A percentile compares a stretch with the other conserved stretches of the same genome.
These are phyloP conservation scores for Chironomus riparius DNA, from an alignment of 2,888 invertebrate species.

Conservation along the genomic window DNA sequence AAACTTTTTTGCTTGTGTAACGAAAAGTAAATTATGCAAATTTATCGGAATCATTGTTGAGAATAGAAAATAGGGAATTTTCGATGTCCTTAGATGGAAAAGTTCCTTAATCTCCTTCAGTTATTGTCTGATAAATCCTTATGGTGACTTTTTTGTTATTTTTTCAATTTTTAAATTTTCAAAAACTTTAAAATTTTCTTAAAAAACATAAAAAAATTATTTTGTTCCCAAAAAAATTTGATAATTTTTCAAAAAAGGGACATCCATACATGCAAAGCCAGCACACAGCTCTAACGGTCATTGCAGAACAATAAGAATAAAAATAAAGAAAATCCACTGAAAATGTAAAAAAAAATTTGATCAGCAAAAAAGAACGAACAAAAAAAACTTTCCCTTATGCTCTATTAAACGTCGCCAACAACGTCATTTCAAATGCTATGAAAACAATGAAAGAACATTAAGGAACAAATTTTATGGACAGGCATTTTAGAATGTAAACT, in stretches of 20 bases:
- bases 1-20: constrained; percentile 12
- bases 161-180: no score
- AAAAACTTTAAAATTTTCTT: no score
- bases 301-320: not conserved
- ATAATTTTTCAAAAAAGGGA: no score
- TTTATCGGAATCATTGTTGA: constrained; percentile 6
- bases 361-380: not conserved
- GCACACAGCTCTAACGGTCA: constrained; percentile 7
- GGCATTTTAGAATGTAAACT: constrained; percentile 7
- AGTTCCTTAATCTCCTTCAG: not conserved
- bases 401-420: not conserved
- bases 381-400: not conserved
- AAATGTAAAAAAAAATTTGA: not conserved
- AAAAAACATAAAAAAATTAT: no score
- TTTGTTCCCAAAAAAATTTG: no score
- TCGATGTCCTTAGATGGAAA: constrained; percentile 1
- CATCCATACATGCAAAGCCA: not conserved
- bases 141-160: not conserved
- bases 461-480: constrained; percentile 3
- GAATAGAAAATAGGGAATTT: not conserved
- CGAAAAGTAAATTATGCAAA: constrained; percentile 20
- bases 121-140: not conserved
- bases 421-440: not conserved
- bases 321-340: not conserved
- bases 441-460: not conserved